These are phyloP conservation scores for Drosophila sturtevanti DNA, from an alignment of 1,140 invertebrate genomes.

Conservation along the genomic window DNA sequence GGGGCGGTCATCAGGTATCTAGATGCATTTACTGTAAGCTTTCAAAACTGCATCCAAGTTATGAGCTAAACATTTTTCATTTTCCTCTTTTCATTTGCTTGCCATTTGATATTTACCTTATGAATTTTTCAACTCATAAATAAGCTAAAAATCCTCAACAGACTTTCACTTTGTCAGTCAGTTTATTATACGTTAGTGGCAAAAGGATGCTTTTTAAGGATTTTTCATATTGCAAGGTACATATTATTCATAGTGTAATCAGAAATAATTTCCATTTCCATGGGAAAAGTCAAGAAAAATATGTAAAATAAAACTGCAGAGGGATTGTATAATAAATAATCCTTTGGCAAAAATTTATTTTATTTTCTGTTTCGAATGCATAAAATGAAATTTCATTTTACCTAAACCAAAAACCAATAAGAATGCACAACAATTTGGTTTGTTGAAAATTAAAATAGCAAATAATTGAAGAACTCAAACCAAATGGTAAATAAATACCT, in stretches of 20 bases:
- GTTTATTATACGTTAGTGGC: constrained; percentile 19
- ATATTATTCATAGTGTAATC: constrained; percentile 6
- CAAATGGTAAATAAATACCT: background rate
- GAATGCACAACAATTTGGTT: background rate
- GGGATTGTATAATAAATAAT: background rate
- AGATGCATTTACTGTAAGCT: background rate
- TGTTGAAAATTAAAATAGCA: background rate
- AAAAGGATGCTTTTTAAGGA: constrained; percentile 14
- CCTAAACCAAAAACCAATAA: background rate
- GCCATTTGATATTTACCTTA: constrained; percentile 38
- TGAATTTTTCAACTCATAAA: constrained; percentile 32
- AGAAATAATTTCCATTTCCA: constrained; percentile 21
- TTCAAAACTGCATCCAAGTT: constrained; percentile 22
- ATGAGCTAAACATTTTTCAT: constrained; percentile 20
- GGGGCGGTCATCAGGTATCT: background rate
- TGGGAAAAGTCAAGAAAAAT: background rate
- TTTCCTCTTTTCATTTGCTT: constrained; percentile 9
- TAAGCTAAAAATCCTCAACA: constrained; percentile 10
- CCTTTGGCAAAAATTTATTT: background rate
- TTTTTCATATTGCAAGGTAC: constrained; percentile 5
- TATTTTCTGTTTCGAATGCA: background rate
- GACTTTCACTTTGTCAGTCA: constrained; percentile 24
- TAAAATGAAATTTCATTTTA: too few relatives aligned
- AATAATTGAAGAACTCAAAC: background rate
- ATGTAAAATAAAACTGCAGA: background rate